Percentiles rank a stretch among this genome's conserved stretches.
These are phyloP conservation scores for Phyllostomus hastatus DNA, from an alignment of 2,113 vertebrate genomes.

Conservation along the genomic window DNA sequence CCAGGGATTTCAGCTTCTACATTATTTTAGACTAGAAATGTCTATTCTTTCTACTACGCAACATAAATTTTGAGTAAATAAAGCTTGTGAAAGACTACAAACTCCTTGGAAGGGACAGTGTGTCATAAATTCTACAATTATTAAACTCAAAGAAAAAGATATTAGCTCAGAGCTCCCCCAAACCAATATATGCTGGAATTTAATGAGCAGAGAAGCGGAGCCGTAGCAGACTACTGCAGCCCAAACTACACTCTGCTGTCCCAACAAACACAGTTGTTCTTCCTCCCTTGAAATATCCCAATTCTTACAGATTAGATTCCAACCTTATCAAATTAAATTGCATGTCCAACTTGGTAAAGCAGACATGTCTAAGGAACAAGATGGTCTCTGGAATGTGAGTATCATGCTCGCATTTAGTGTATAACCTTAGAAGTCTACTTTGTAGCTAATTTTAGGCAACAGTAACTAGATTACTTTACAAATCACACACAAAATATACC, in stretches of 20 bases:
- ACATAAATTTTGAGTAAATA: neutral
- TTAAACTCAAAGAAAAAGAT: neutral
- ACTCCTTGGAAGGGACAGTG: neutral
- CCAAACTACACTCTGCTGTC: neutral
- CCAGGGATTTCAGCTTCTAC: neutral
- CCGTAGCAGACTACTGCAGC: neutral
- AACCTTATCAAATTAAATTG: neutral
- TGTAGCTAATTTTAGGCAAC: neutral
- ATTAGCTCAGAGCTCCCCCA: neutral
- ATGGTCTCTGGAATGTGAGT: neutral
- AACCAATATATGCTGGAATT: neutral
- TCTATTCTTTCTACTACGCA: neutral
- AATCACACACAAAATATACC: neutral
- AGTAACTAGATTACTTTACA: neutral
- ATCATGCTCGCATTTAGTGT: neutral
- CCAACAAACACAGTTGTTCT: neutral
- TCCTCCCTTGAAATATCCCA: neutral
- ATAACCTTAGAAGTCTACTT: neutral
- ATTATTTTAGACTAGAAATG: neutral
- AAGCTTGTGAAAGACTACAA: neutral
- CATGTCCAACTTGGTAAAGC: neutral
- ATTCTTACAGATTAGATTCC: neutral
- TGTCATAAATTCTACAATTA: neutral
- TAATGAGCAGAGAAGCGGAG: neutral
- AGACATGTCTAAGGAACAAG: neutral